Conservation (phyloP, 2,888 invertebrate species). For the Galeruca laticollis region DNA sequence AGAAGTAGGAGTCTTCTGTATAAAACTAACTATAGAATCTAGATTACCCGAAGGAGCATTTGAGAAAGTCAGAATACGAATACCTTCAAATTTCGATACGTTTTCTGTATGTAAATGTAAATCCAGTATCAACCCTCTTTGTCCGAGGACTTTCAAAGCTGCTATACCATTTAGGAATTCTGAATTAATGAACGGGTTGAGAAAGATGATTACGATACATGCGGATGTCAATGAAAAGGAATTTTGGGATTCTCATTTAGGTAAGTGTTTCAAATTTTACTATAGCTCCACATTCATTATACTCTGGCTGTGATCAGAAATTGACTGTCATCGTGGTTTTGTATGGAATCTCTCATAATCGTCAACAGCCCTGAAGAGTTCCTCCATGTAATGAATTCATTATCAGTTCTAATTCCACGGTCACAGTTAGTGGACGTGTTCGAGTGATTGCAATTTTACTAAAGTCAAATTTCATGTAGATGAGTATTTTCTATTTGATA, state of each 20-base stretch:
- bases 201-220: slow-evolving; percentile 49
- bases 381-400: too few relatives aligned
- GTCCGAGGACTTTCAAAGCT: slow-evolving; percentile 54
- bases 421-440: too few relatives aligned
- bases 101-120: slow-evolving; percentile 49
- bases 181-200: slow-evolving; percentile 52
- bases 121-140: slow-evolving; percentile 45
- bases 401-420: too few relatives aligned
- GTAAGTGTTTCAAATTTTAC: slow-evolving; percentile 40
- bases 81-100: slow-evolving; percentile 44
- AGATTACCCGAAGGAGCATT: slow-evolving; percentile 8
- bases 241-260: slow-evolving; percentile 56
- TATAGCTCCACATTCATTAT: too few relatives aligned
- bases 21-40: slow-evolving; percentile 48
- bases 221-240: slow-evolving; percentile 46
- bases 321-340: too few relatives aligned
- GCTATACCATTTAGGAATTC: slow-evolving; percentile 57
- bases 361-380: too few relatives aligned
- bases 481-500: too few relatives aligned
- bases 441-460: too few relatives aligned
- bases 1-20: slow-evolving; percentile 56
- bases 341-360: too few relatives aligned
- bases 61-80: slow-evolving; percentile 40
- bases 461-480: too few relatives aligned
- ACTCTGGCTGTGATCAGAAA: too few relatives aligned